Conservation (phyloP, 1,140 invertebrate species). For the Drepana arcuata region DNA sequence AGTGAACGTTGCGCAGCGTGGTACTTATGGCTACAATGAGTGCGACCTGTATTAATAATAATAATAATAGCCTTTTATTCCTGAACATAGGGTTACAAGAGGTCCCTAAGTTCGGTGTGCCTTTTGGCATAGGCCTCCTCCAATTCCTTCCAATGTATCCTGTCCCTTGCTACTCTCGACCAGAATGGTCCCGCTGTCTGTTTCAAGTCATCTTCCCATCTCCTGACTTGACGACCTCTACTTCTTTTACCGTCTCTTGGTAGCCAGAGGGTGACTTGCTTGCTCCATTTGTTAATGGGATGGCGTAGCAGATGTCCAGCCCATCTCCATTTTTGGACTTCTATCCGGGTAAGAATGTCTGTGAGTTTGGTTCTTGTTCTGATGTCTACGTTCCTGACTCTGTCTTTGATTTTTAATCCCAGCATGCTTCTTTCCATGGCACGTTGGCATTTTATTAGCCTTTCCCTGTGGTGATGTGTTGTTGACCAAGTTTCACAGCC, state of each 20-base stretch:
- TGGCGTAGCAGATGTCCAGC: not conserved
- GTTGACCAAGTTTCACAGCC: not conserved
- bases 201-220: not conserved
- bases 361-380: not conserved
- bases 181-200: not conserved
- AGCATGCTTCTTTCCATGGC: not conserved
- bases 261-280: not conserved
- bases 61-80: too few species aligned
- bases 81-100: too few species aligned
- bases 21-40: too few species aligned
- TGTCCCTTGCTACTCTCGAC: not conserved
- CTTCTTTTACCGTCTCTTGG: not conserved
- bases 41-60: too few species aligned
- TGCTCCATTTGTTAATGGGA: not conserved
- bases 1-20: too few species aligned
- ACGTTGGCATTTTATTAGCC: not conserved
- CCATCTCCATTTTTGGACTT: not conserved
- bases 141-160: not conserved
- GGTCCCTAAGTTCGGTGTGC: too few species aligned
- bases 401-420: not conserved
- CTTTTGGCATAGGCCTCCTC: conserved; percentile 1
- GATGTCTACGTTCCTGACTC: not conserved
- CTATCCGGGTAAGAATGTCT: not conserved
- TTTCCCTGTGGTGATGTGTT: not conserved
- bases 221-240: not conserved